Evolutionary conservation across 2,888 invertebrate genomes (phyloP).

Genomic region (Diaperis boleti): DNA sequence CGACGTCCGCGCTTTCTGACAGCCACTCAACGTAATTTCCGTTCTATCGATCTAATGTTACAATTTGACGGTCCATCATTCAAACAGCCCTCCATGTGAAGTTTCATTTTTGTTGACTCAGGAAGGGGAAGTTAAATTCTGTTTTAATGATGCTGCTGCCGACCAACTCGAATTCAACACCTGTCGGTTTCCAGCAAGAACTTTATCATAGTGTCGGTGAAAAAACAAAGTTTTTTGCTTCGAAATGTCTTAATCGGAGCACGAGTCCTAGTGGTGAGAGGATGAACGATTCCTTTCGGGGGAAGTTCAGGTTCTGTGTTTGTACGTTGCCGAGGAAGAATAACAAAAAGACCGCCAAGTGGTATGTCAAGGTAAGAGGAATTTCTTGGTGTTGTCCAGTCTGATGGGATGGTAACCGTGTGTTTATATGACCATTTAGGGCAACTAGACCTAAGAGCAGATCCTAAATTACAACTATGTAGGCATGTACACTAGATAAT

Average conservation of each 20-base stretch:
- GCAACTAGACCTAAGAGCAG: no score
- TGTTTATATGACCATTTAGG: no score
- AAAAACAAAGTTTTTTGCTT: constrained; percentile 61
- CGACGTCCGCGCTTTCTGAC: neutral
- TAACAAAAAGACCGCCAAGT: constrained; percentile 71
- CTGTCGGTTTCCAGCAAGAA: constrained; percentile 60
- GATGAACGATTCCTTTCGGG: constrained; percentile 52
- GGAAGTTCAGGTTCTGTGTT: constrained; percentile 62
- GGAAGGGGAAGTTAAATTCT: constrained; percentile 21
- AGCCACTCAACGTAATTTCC: constrained; percentile 3
- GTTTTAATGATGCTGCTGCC: constrained; percentile 65
- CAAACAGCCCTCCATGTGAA: constrained; percentile 6
- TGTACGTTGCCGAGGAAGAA: constrained; percentile 64
- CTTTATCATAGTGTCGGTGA: constrained; percentile 59
- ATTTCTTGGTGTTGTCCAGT: no score
- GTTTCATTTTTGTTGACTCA: constrained; percentile 4
- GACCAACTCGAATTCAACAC: constrained; percentile 57
- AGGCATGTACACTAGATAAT: no score
- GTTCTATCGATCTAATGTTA: no score
- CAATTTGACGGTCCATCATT: constrained; percentile 5
- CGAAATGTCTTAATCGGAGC: constrained; percentile 55
- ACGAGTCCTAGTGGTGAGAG: constrained; percentile 52
- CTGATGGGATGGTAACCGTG: no score
- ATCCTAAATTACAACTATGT: no score
- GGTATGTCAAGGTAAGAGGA: constrained; percentile 78